A percentile compares a stretch with the other conserved stretches of the same genome.
These are phyloP conservation scores for Prochilodus magdalenae DNA, from an alignment of 2,113 vertebrate species.

Conservation along the genomic window DNA sequence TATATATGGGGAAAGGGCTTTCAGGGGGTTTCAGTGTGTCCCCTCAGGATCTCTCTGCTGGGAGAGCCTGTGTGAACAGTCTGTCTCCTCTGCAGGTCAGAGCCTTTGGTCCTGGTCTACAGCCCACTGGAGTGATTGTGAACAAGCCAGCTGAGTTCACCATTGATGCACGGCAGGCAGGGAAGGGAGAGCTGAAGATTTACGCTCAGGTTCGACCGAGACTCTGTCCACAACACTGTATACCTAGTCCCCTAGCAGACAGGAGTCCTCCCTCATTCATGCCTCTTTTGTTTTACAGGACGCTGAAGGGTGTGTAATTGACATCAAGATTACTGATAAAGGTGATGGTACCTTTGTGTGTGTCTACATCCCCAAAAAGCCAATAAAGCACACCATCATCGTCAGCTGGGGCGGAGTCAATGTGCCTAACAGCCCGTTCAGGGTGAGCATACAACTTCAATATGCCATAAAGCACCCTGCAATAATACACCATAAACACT, in stretches of 20 bases:
- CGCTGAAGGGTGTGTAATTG: constrained; percentile 87
- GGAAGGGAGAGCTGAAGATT: constrained; percentile 89
- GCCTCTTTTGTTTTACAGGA: constrained; percentile 76
- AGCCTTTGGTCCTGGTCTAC: constrained; percentile 88
- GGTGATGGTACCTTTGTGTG: constrained; percentile 89
- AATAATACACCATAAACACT: background rate
- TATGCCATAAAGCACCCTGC: too few species aligned
- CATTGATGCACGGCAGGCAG: constrained; percentile 85
- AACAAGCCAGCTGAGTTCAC: constrained; percentile 90
- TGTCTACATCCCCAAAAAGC: constrained; percentile 88
- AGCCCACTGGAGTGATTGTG: constrained; percentile 87
- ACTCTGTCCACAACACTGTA: constrained; percentile 10
- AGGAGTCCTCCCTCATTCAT: background rate
- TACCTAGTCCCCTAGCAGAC: background rate
- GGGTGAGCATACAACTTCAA: too few species aligned
- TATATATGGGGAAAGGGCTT: too few species aligned
- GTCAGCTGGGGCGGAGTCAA: constrained; percentile 91
- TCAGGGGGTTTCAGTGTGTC: too few species aligned
- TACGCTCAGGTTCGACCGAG: constrained; percentile 86
- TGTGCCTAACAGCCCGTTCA: constrained; percentile 92
- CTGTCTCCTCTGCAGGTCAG: constrained; percentile 80
- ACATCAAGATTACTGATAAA: constrained; percentile 90
- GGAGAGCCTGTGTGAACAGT: background rate
- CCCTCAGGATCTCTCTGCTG: background rate
- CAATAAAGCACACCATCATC: constrained; percentile 95